Percentiles rank a stretch among this genome's conserved stretches.
Evolutionary conservation across 2,797 vertebrate species (phyloP).

Genomic region (Syndactyla subalaris): DNA sequence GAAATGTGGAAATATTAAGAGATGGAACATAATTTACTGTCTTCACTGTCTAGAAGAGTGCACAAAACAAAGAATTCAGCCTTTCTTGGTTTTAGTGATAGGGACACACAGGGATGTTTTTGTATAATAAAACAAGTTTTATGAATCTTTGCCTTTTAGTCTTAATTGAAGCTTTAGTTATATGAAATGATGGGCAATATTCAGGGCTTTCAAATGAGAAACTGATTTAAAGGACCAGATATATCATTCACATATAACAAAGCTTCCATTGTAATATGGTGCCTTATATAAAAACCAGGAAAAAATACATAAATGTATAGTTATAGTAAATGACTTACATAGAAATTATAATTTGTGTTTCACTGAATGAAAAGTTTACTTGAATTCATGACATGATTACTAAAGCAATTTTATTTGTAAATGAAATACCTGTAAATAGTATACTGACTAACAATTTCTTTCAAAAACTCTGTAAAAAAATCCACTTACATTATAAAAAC

Average conservation of each 20-base stretch:
- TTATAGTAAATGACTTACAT: neutral
- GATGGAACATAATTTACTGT: neutral
- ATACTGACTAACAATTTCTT: neutral
- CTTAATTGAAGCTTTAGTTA: neutral
- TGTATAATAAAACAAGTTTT: neutral
- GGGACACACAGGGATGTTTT: neutral
- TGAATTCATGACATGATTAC: neutral
- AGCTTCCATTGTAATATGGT: neutral
- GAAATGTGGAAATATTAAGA: slow-evolving; percentile 8
- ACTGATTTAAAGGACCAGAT: neutral
- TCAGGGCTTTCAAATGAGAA: neutral
- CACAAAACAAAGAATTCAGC: neutral
- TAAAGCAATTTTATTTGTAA: neutral
- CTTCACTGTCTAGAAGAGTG: neutral
- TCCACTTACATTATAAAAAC: neutral
- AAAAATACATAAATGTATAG: neutral
- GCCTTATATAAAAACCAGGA: neutral
- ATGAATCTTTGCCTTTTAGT: neutral
- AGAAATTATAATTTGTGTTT: neutral
- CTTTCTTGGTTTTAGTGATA: neutral
- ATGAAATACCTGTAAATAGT: neutral
- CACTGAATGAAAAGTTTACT: neutral
- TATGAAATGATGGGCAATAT: neutral
- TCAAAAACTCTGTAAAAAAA: neutral
- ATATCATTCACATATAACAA: neutral